These are phyloP conservation scores for Passer montanus DNA, from an alignment of 2,113 vertebrate species.

Conservation along the genomic window DNA sequence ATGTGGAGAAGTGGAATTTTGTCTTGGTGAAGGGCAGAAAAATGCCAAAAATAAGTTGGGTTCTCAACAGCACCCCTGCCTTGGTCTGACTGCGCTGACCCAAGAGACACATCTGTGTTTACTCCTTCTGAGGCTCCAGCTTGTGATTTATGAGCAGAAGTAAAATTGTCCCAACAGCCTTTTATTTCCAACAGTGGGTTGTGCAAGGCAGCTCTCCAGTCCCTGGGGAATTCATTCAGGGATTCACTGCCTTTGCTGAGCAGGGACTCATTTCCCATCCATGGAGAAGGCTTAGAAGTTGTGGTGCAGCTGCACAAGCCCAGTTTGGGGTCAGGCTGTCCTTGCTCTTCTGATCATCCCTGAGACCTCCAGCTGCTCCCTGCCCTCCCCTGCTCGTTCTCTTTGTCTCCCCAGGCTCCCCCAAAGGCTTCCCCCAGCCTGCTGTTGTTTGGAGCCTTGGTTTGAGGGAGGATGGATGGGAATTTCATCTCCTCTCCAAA, in stretches of 20 bases:
- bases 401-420: neutral
- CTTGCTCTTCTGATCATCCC: neutral
- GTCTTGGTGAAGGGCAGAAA: neutral
- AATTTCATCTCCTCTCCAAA: neutral
- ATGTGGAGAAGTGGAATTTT: neutral
- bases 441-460: neutral
- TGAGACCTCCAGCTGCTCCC: constrained; percentile 23
- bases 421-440: neutral
- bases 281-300: constrained; percentile 20
- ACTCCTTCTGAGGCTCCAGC: neutral
- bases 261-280: neutral
- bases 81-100: neutral
- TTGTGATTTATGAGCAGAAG: neutral
- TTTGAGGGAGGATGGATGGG: neutral
- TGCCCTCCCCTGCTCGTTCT: neutral
- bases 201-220: neutral
- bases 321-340: neutral
- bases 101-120: neutral
- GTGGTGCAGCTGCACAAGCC: constrained; percentile 3
- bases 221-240: neutral
- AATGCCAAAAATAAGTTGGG: neutral
- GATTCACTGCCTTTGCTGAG: neutral
- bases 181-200: neutral
- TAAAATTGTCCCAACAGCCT: neutral
- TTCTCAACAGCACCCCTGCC: neutral